Conservation (phyloP, 1,140 invertebrate species). For the Elysia chlorotica region DNA sequence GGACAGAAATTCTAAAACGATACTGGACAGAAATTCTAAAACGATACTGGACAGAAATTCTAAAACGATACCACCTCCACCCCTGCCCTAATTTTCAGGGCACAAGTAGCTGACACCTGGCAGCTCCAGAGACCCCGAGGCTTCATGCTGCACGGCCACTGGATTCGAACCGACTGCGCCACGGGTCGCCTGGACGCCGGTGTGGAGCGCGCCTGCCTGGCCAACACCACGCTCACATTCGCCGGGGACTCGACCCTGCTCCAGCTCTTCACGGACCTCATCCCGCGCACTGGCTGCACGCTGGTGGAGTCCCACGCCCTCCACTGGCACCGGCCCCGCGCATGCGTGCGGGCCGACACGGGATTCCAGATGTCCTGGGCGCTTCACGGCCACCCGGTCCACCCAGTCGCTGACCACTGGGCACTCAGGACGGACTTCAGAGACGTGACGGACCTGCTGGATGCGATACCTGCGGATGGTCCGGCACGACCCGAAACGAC, state of each 20-base stretch:
- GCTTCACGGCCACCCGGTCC: slow-evolving; percentile 7
- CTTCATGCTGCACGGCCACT: background rate
- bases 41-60: too few species aligned
- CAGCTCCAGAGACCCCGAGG: background rate
- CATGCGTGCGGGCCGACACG: background rate
- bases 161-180: background rate
- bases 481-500: too few species aligned
- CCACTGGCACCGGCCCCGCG: background rate
- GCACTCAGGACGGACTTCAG: background rate
- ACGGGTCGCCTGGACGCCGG: background rate
- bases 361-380: background rate
- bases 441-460: background rate
- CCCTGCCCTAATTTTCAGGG: too few species aligned
- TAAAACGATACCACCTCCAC: too few species aligned
- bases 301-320: background rate
- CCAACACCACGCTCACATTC: background rate
- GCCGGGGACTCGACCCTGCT: background rate
- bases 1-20: too few species aligned
- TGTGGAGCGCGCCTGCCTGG: background rate
- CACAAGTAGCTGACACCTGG: too few species aligned
- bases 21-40: too few species aligned
- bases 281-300: background rate
- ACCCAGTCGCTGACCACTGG: background rate
- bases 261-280: background rate
- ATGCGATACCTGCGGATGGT: slow-evolving; percentile 9